A percentile compares a stretch with the other conserved stretches of the same genome.
phyloP scores from a whole-genome alignment of 2,888 invertebrate genomes.

The Pemphredon lugubris region DNA sequence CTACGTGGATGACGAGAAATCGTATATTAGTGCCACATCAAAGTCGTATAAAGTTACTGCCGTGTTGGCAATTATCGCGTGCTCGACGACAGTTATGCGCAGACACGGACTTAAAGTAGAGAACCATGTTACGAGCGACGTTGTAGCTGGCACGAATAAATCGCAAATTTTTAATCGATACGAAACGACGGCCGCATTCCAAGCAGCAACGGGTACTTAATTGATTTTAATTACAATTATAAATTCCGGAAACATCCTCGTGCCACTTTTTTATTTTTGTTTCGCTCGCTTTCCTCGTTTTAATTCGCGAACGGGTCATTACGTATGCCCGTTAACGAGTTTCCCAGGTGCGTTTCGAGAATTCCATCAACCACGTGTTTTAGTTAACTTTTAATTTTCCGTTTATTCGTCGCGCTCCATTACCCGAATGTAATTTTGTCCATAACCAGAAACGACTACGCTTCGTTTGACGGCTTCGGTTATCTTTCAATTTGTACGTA shows the following conservation, averaged over 20 bases:
- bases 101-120: constrained; percentile 21
- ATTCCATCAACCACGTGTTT: too few relatives aligned
- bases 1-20: constrained; percentile 24
- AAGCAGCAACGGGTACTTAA: background rate
- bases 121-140: constrained; percentile 6
- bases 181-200: background rate
- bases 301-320: too few relatives aligned
- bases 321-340: too few relatives aligned
- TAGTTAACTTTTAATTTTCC: background rate
- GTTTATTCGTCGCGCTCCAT: background rate
- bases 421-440: constrained; percentile 17
- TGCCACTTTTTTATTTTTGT: too few relatives aligned
- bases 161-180: background rate
- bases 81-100: constrained; percentile 18
- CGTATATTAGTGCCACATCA: constrained; percentile 48
- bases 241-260: background rate
- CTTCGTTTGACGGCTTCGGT: constrained; percentile 38
- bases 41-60: constrained; percentile 43
- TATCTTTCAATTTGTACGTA: constrained; percentile 51
- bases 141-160: background rate
- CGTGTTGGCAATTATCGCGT: constrained; percentile 43
- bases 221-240: background rate
- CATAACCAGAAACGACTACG: background rate
- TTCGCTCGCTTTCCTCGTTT: too few relatives aligned
- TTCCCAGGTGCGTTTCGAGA: too few relatives aligned